Evolutionary conservation across 2,797 vertebrate species (phyloP).

Genomic region (Hippoglossus hippoglossus): DNA sequence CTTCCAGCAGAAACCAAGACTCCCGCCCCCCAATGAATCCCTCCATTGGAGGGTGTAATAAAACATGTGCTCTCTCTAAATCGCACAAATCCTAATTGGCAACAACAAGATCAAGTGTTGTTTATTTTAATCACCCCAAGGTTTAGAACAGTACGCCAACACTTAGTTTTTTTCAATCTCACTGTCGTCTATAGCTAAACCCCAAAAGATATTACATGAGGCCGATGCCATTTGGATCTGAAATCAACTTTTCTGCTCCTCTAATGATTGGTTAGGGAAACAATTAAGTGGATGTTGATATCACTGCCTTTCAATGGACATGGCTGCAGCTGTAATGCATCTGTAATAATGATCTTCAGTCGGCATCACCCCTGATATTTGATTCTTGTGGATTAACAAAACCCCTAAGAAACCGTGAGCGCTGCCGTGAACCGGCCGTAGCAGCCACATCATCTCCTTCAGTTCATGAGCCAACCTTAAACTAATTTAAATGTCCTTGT

Average conservation of each 20-base stretch:
- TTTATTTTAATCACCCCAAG: slow-evolving; percentile 16
- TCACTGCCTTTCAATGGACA: slow-evolving; percentile 31
- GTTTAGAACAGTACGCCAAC: not conserved
- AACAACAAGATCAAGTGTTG: slow-evolving; percentile 9
- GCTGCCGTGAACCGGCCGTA: not conserved
- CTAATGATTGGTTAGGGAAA: slow-evolving; percentile 43
- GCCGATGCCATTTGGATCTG: slow-evolving; percentile 34
- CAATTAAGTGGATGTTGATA: slow-evolving; percentile 17
- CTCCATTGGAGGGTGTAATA: slow-evolving; percentile 59
- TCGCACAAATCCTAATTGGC: slow-evolving; percentile 37
- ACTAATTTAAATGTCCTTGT: not conserved
- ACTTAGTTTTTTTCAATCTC: slow-evolving; percentile 20
- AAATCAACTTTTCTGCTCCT: slow-evolving; percentile 21
- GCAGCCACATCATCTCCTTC: not conserved
- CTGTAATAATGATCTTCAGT: slow-evolving; percentile 12
- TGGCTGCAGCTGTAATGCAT: slow-evolving; percentile 23
- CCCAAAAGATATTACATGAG: too few relatives aligned
- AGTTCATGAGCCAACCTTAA: not conserved
- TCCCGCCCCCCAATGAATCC: slow-evolving; percentile 35
- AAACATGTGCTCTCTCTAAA: slow-evolving; percentile 39
- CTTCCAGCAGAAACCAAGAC: slow-evolving; percentile 34
- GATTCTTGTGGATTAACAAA: slow-evolving; percentile 35
- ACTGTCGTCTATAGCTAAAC: slow-evolving; percentile 9
- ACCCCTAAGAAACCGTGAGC: slow-evolving; percentile 27
- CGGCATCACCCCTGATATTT: slow-evolving; percentile 10